Base-by-base conservation (phyloP, 2,113 vertebrate genomes). In the Crypturellus undulatus region DNA sequence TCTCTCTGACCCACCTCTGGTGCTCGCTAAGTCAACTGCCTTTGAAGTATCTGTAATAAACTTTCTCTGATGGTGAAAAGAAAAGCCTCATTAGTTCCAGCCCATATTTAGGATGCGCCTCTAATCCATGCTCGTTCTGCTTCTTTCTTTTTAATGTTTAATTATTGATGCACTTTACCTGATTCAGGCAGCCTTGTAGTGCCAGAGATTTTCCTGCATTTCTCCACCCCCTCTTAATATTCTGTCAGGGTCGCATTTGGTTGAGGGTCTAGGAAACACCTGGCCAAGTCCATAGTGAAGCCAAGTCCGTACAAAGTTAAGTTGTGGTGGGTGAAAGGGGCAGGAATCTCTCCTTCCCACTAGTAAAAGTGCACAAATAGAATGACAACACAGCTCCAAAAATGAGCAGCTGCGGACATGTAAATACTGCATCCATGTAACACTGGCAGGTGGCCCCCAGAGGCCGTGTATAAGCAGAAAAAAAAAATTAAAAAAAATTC, bases 31-130 rank as follows among this genome's bases (percentile, higher is more conserved):
- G 89, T 90, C 93, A 95, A 25, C 67, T 87, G 75, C 88, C 96
- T 98, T 97, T 97, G 92, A 97, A 96, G 96, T 96, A 9, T n/a
- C 24, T 87, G 81, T 89, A 94, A 96, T 96, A 96, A 98, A 92
- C 89, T 94, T 95, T 42, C 60, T 94, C 67, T 96, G 67, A 76
- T 85, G 77, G 78, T 89, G 79, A 95, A 93, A 94, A 96, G 92
- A 92, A 96, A 91, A 97, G 84, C 87, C 83, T 96, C 92, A 92
- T 97, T 97, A 95, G 89, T 97, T 95, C 64, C 67, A 25, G 89
- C 68, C 94, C 67, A 47, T 94, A 92, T 90, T 87, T 92, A 24
- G 93, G 81, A 52, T 60, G 67, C 43, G 75, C 43, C 75, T 95
- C 58, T 96, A 95, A 96, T 84, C 89, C 87, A 76, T 25, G 28